phyloP scores from a whole-genome alignment of 2,797 vertebrate genomes.

The Eremophila alpestris region DNA sequence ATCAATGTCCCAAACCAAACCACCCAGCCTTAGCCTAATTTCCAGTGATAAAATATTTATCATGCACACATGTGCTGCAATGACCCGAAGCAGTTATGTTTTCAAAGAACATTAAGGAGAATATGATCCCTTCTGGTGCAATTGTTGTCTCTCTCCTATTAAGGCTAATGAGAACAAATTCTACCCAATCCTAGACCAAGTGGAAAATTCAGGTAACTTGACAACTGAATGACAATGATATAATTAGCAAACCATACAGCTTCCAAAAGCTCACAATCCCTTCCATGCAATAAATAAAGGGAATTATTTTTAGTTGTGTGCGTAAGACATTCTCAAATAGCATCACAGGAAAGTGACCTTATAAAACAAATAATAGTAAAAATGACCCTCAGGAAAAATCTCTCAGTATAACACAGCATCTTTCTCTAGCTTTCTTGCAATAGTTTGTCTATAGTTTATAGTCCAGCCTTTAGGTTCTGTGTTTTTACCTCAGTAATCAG shows the following conservation, averaged over 20 bases:
- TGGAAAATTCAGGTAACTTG: slow-evolving; percentile 67
- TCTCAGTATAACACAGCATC: neutral
- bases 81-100: neutral
- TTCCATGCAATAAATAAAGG: neutral
- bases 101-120: slow-evolving; percentile 31
- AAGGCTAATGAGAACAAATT: slow-evolving; percentile 62
- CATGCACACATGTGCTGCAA: neutral
- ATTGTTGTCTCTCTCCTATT: neutral
- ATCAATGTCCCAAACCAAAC: neutral
- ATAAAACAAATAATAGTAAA: neutral
- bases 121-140: slow-evolving; percentile 2
- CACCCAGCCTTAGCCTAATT: neutral
- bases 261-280: slow-evolving; percentile 42
- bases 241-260: slow-evolving; percentile 43
- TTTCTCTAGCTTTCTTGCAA: neutral
- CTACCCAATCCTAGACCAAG: slow-evolving; percentile 25
- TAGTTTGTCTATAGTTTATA: neutral
- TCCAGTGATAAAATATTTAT: slow-evolving; percentile 7
- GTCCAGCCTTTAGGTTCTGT: neutral
- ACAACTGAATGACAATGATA: slow-evolving; percentile 36
- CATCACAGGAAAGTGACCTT: neutral
- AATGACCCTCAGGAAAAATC: neutral
- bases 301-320: slow-evolving; percentile 14
- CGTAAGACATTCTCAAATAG: neutral
- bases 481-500: neutral